Evolutionary conservation across 1,140 invertebrate species (phyloP).

Genomic region (Drosophila insularis): DNA sequence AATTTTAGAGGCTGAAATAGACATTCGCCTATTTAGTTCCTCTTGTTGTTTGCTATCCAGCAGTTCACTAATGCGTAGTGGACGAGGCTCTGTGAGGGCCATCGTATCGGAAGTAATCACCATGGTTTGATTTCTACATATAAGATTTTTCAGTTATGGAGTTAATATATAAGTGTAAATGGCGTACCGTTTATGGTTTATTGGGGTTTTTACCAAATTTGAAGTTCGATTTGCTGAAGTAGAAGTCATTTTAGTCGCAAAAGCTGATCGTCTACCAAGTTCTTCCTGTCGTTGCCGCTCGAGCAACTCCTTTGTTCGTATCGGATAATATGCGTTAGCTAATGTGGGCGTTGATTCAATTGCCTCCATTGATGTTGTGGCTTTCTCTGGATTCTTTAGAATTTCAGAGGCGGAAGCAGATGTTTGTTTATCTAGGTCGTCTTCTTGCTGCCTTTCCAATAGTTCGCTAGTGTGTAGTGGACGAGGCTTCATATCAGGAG

Average conservation of each 20-base stretch:
- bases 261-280: background rate
- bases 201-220: background rate
- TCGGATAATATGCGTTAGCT: background rate
- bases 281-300: background rate
- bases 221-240: background rate
- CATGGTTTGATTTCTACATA: too few relatives aligned
- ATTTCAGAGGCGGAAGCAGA: background rate
- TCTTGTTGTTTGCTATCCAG: conserved; percentile 6
- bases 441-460: background rate
- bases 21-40: background rate
- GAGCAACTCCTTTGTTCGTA: conserved; percentile 32
- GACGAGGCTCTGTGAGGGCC: background rate
- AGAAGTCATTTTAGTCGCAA: background rate
- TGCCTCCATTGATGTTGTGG: background rate
- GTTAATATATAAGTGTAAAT: background rate
- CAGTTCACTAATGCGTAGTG: conserved; percentile 10
- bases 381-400: background rate
- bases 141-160: too few relatives aligned
- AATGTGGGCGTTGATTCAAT: background rate
- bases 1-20: background rate
- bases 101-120: background rate
- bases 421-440: background rate
- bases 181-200: background rate
- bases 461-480: background rate
- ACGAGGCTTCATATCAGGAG: background rate